Percentiles rank a stretch among this genome's conserved stretches.
Evolutionary conservation across 2,797 vertebrate species (phyloP).

Genomic region (Diceros bicornis): DNA sequence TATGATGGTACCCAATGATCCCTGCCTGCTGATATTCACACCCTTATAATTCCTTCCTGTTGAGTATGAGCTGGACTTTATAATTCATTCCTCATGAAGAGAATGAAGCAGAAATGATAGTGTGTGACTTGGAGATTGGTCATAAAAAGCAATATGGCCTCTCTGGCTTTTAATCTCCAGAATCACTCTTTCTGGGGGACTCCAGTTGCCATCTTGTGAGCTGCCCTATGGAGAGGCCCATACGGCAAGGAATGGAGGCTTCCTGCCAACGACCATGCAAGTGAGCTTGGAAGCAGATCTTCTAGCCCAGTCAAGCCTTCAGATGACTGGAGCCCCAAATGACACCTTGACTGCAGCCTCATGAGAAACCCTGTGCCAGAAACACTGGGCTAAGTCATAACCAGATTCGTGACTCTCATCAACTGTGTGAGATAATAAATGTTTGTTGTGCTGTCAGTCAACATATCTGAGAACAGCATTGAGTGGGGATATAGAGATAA

Average conservation of each 20-base stretch:
- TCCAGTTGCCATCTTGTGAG: neutral
- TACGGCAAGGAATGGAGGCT: neutral
- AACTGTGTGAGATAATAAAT: neutral
- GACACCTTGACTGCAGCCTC: neutral
- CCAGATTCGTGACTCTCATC: neutral
- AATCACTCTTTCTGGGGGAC: neutral
- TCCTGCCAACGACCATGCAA: neutral
- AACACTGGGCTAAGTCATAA: neutral
- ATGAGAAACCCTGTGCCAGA: neutral
- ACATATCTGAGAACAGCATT: accelerated
- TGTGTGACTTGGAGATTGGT: neutral
- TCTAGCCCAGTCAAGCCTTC: neutral
- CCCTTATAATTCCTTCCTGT: neutral
- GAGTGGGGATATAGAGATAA: neutral
- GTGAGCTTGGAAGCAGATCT: neutral
- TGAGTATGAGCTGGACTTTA: neutral
- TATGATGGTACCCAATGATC: neutral
- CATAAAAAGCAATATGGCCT: neutral
- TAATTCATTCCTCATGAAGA: neutral
- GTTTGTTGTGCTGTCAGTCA: neutral
- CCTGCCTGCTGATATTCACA: neutral
- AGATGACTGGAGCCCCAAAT: neutral
- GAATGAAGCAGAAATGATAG: neutral
- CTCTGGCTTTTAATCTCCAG: neutral
- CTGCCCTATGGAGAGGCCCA: no score